Evolutionary conservation across 2,797 vertebrate genomes (phyloP), one percentile per base, ranked within the genome.

Genomic region (Potorous gilbertii): DNA sequence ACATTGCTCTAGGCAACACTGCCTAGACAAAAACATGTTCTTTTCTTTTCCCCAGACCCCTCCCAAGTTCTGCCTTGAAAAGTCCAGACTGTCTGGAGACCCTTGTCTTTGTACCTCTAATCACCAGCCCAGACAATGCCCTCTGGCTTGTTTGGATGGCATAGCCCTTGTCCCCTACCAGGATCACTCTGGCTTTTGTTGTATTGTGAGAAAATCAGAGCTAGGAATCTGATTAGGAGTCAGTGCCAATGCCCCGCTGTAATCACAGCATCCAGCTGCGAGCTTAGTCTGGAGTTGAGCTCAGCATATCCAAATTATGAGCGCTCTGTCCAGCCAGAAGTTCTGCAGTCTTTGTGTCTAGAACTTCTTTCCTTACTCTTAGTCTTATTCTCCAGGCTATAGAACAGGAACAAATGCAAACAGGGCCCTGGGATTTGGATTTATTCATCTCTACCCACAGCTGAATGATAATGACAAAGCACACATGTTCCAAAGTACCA

Each of bases 111-210:
- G 98, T 98, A 95, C 96, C 59, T 93, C 97, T 98, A 98, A 98
- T 98, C 98, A n/a, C 98, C 94, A 96, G 96, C 97, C 97, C 97
- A 98, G 98, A 98, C 97, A 98, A 96, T 97, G 96, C 95, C 95
- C 97, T 96, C 96, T 87, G 97, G 96, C 94, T 93, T 98, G 96
- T 97, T 97, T 97, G 96, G 94, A 97, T 94, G 96, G 96, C 92
- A 92, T 93, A 97, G 96, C 97, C 97, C 97, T 96, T 95, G 92
- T 57, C 55, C 94, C 93, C 97, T 97, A 95, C 96, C 97, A 97
- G 97, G 97, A 97, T 97, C 96, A 96, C 90, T 52, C 94, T 96
- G 96, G 96, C 97, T 97, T 98, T 98, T 98, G 98, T 98, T 96
- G 96, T 92, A 96, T 59, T 97, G 97, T 98, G 97, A 98, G 97